Percentiles rank a stretch among this genome's conserved stretches.
These are phyloP conservation scores for Apotomis capreana DNA, from an alignment of 2,888 invertebrate species.

Conservation along the genomic window DNA sequence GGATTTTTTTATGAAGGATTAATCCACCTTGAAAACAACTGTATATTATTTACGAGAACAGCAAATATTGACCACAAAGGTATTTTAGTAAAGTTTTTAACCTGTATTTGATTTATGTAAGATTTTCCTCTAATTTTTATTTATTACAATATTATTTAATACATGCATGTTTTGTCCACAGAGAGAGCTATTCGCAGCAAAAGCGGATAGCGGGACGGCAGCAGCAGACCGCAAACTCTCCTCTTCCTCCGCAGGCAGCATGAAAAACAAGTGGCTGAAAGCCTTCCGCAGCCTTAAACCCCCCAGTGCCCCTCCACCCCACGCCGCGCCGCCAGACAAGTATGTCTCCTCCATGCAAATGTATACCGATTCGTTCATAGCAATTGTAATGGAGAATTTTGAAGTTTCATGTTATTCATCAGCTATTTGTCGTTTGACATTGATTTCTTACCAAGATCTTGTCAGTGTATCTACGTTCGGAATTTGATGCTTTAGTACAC, in stretches of 20 bases:
- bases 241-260: slow-evolving; percentile 92
- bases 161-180: slow-evolving; percentile 71
- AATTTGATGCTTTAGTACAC: too few relatives aligned
- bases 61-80: too few relatives aligned
- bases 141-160: background rate
- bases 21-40: too few relatives aligned
- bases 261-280: slow-evolving; percentile 99
- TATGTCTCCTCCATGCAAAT: slow-evolving; percentile 52
- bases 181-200: slow-evolving; percentile 93
- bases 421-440: too few relatives aligned
- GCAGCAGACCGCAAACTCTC: slow-evolving; percentile 93
- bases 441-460: too few relatives aligned
- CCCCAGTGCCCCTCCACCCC: slow-evolving; percentile 84
- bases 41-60: too few relatives aligned
- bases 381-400: background rate
- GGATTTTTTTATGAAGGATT: too few relatives aligned
- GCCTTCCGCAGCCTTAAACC: slow-evolving; percentile 97
- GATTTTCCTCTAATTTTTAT: too few relatives aligned
- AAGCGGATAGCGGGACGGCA: slow-evolving; percentile 88
- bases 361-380: background rate
- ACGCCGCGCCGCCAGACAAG: slow-evolving; percentile 78
- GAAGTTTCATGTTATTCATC: background rate
- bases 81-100: too few relatives aligned
- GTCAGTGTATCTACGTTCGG: too few relatives aligned
- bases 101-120: too few relatives aligned